Percentiles rank a stretch among this genome's conserved stretches.
These are phyloP conservation scores for Stegana nigrithorax DNA, from an alignment of 2,888 invertebrate genomes.

Conservation along the genomic window DNA sequence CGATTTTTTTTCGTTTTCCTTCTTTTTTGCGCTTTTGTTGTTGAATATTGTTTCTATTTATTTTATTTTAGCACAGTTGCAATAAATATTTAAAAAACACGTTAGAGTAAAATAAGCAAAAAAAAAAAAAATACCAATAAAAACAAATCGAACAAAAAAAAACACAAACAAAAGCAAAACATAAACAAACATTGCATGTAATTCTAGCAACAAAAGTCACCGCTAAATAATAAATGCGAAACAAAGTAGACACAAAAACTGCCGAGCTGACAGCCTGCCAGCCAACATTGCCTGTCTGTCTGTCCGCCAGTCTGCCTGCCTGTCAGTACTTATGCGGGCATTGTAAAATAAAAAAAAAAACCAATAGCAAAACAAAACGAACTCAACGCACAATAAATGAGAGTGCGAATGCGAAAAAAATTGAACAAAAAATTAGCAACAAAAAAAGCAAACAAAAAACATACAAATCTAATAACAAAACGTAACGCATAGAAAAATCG, in stretches of 20 bases:
- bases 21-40: neutral
- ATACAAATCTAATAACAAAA: neutral
- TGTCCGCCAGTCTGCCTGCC: too few relatives aligned
- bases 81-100: neutral
- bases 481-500: neutral
- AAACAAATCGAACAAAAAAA: constrained; percentile 24
- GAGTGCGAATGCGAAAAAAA: too few relatives aligned
- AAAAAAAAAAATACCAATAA: constrained; percentile 5
- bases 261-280: too few relatives aligned
- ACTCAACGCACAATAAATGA: too few relatives aligned
- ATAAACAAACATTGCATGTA: neutral
- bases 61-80: too few relatives aligned
- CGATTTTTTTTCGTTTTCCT: neutral
- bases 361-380: neutral
- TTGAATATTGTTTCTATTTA: neutral
- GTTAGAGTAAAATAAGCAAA: neutral
- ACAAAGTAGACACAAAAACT: too few relatives aligned
- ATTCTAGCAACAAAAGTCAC: too few relatives aligned
- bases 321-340: too few relatives aligned
- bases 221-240: too few relatives aligned
- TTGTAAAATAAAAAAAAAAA: neutral
- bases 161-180: constrained; percentile 17
- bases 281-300: too few relatives aligned
- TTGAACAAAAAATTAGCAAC: neutral
- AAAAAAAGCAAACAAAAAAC: neutral